Conservation (phyloP, 2,113 vertebrate species). For the Centropus unirufus region DNA sequence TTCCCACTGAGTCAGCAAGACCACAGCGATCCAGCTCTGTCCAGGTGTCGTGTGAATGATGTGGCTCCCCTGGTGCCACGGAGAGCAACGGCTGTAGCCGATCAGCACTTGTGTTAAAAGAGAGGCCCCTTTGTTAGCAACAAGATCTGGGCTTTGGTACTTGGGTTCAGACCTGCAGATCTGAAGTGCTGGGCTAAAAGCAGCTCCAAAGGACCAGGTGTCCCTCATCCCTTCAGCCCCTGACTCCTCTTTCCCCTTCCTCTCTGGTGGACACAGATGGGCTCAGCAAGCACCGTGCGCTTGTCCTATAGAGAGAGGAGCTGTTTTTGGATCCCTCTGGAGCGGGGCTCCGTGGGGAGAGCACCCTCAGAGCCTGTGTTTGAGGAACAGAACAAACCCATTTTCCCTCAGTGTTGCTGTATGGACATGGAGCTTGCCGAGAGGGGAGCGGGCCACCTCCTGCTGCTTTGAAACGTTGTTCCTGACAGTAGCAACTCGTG, state of each 20-base stretch:
- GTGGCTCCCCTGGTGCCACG: background rate
- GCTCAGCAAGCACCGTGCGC: background rate
- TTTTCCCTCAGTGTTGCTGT: background rate
- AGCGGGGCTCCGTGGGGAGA: background rate
- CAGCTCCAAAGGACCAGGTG: background rate
- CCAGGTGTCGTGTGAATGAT: background rate
- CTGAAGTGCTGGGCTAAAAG: background rate
- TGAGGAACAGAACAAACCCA: background rate
- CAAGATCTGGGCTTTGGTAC: conserved; percentile 21
- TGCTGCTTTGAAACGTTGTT: conserved; percentile 52
- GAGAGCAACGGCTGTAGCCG: conserved; percentile 16
- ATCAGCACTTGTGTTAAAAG: background rate
- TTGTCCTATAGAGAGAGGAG: background rate
- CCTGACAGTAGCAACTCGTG: background rate
- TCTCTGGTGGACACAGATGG: background rate
- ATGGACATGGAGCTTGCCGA: fast-evolving
- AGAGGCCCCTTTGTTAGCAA: background rate
- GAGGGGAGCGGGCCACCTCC: background rate
- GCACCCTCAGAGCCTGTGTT: background rate
- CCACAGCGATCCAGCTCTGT: background rate
- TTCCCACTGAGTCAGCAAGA: background rate
- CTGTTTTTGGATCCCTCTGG: background rate
- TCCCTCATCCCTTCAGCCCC: background rate
- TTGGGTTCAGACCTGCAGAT: background rate
- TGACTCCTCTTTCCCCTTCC: background rate